Conservation (phyloP, 2,888 invertebrate species). For the Leucania comma region DNA sequence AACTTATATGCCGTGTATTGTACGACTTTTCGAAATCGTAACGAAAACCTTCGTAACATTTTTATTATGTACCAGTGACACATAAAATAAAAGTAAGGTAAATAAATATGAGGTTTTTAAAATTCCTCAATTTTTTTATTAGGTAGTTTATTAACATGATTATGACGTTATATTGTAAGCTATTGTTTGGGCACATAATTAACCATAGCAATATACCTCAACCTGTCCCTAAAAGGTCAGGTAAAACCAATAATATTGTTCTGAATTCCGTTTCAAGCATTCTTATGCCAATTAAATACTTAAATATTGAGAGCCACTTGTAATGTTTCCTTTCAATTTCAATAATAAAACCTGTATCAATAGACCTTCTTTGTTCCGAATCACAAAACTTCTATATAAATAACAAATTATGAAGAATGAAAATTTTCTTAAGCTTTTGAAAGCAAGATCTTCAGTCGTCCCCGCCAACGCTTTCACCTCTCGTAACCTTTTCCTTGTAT, state of each 20-base stretch:
- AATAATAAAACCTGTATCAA: constrained; percentile 18
- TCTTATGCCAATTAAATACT: neutral
- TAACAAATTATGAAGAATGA: neutral
- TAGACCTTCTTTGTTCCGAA: constrained; percentile 2
- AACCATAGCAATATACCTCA: neutral
- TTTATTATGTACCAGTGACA: too few relatives aligned
- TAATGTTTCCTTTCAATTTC: constrained; percentile 19
- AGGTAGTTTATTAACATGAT: neutral
- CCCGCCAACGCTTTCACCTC: constrained; percentile 31
- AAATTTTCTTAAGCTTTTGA: neutral
- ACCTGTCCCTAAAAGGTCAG: neutral
- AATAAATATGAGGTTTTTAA: too few relatives aligned
- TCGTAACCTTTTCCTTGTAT: neutral
- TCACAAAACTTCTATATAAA: constrained; percentile 2
- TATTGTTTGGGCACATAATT: neutral
- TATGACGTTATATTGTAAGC: neutral
- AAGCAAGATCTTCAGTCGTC: neutral
- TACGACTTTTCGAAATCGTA: too few relatives aligned
- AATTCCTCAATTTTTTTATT: constrained; percentile 10
- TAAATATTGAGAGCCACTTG: constrained; percentile 3
- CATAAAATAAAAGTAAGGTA: too few relatives aligned
- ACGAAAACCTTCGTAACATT: too few relatives aligned
- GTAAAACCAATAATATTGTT: neutral
- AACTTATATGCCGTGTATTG: too few relatives aligned
- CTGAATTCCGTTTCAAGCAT: neutral